phyloP scores from a whole-genome alignment of 30 jellyfish, hydroid and myxozoan species.

The Aurelia sp. region DNA sequence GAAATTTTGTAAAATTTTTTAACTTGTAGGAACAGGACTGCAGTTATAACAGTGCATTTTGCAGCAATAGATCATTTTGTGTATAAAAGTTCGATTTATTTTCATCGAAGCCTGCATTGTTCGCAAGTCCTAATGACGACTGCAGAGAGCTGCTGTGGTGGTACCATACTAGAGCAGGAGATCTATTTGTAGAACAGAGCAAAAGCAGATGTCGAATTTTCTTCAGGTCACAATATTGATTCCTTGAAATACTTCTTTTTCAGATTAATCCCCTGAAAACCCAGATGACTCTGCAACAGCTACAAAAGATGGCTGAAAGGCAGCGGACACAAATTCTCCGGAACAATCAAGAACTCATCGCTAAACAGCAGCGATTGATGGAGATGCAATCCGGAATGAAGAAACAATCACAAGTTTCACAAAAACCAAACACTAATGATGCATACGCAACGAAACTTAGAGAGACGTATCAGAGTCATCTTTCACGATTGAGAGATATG shows the following conservation, averaged over 20 bases:
- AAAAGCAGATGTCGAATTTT: no score
- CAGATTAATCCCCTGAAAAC: slow-evolving; percentile 61
- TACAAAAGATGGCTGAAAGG: slow-evolving; percentile 92
- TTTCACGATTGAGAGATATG: slow-evolving; percentile 75
- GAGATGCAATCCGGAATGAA: slow-evolving; percentile 86
- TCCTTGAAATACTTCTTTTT: neutral
- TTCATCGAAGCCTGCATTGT: neutral
- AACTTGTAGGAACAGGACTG: no score
- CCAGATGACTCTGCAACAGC: slow-evolving; percentile 88
- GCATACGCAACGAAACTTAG: slow-evolving; percentile 84
- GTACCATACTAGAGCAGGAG: no score
- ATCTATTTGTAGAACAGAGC: no score
- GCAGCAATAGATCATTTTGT: no score
- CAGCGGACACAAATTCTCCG: slow-evolving; percentile 88
- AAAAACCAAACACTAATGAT: slow-evolving; percentile 68
- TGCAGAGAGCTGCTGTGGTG: no score
- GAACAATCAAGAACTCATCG: slow-evolving; percentile 84
- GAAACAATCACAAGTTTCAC: slow-evolving; percentile 41
- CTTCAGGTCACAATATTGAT: no score
- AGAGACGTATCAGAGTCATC: slow-evolving; percentile 82
- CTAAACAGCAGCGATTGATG: slow-evolving; percentile 88
- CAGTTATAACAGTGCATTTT: no score
- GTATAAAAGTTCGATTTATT: no score
- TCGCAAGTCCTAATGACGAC: no score
- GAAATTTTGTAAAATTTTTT: no score